phyloP scores from a whole-genome alignment of 2,888 invertebrate genomes.

The Cheilosia scutellata region DNA sequence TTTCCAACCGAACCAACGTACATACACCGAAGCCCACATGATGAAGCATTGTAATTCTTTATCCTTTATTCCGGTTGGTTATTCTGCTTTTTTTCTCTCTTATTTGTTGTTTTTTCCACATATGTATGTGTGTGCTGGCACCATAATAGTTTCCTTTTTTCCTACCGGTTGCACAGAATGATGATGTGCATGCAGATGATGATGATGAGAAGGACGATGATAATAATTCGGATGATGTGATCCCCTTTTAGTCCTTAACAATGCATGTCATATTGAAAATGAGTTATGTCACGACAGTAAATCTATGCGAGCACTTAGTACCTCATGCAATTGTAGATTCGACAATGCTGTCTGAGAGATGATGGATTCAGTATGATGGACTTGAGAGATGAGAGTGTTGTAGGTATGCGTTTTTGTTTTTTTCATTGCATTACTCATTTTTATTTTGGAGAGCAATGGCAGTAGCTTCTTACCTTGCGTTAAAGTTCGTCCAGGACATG shows the following conservation, averaged over 20 bases:
- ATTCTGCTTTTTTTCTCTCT: constrained; percentile 46
- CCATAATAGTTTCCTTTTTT: constrained; percentile 57
- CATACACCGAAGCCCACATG: constrained; percentile 67
- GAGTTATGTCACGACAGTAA: constrained; percentile 74
- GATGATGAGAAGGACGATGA: constrained; percentile 43
- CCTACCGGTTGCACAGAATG: constrained; percentile 69
- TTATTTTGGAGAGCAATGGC: too few species aligned
- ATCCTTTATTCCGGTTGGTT: constrained; percentile 70
- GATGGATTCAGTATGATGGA: neutral
- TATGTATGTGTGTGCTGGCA: constrained; percentile 28
- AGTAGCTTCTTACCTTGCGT: too few species aligned
- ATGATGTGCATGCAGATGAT: constrained; percentile 67
- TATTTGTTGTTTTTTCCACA: constrained; percentile 31
- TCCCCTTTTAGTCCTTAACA: constrained; percentile 70
- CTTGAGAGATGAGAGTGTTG: constrained; percentile 6
- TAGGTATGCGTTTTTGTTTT: neutral
- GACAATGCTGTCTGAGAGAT: constrained; percentile 22
- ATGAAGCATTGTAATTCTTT: constrained; percentile 75
- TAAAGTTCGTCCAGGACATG: too few species aligned
- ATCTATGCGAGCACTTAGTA: constrained; percentile 74
- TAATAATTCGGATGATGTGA: constrained; percentile 68
- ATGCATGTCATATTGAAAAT: constrained; percentile 75
- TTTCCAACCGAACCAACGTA: constrained; percentile 71
- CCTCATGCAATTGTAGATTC: constrained; percentile 61
- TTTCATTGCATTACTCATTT: neutral